Evolutionary conservation across 2,888 invertebrate species (phyloP).

Genomic region (Tupiocoris notatus): DNA sequence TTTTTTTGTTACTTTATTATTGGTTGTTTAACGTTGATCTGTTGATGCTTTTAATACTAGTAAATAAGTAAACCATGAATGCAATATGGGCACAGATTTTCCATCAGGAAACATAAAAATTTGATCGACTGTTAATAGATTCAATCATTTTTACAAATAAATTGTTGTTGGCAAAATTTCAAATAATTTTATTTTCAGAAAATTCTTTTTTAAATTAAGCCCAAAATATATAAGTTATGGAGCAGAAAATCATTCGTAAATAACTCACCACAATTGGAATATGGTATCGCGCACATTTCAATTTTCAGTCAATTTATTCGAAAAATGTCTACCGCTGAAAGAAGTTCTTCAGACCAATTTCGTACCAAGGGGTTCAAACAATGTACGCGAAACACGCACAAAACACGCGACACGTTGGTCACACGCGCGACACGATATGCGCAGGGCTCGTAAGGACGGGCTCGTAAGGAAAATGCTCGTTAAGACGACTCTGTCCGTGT

Average conservation of each 20-base stretch:
- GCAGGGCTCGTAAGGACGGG: not conserved
- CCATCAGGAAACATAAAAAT: no score
- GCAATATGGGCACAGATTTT: no score
- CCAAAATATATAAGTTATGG: no score
- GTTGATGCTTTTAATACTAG: no score
- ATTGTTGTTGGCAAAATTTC: not conserved
- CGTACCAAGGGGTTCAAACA: no score
- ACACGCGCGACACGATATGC: not conserved
- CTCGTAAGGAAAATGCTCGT: not conserved
- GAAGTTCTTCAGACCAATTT: no score
- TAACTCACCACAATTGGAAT: conserved; percentile 27
- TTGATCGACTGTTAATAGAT: not conserved
- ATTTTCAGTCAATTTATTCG: conserved; percentile 8
- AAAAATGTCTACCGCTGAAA: no score
- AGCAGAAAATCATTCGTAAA: not conserved
- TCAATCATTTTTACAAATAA: not conserved
- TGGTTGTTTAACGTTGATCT: no score
- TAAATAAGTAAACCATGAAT: no score
- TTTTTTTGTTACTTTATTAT: no score
- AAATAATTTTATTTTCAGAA: not conserved
- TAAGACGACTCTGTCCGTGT: not conserved
- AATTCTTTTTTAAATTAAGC: no score
- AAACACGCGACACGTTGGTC: not conserved
- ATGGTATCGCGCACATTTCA: conserved; percentile 38
- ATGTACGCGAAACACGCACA: no score